These are phyloP conservation scores for Pararge aegeria DNA, from an alignment of 1,140 invertebrate genomes.

Conservation along the genomic window DNA sequence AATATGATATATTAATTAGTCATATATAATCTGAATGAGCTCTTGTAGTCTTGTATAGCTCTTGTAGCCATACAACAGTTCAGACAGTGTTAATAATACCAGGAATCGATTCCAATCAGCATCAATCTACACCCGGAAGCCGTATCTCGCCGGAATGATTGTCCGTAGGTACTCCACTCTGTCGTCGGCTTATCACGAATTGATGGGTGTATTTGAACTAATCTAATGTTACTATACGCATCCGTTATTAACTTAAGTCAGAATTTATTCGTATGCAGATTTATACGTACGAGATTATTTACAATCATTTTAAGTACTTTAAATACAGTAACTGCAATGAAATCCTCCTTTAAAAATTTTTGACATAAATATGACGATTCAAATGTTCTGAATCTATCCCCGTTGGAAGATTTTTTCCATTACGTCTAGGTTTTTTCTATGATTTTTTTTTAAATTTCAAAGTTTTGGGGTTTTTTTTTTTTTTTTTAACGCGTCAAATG, in stretches of 20 bases:
- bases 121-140: constrained; percentile 63
- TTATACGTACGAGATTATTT: no score
- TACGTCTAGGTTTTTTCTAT: no score
- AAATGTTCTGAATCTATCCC: no score
- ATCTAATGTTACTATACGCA: not conserved
- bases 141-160: constrained; percentile 32
- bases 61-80: constrained; percentile 1
- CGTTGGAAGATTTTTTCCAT: no score
- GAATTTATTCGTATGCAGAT: not conserved
- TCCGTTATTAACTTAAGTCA: not conserved
- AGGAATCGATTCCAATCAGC: constrained; percentile 61
- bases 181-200: not conserved
- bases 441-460: no score
- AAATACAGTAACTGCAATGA: no score
- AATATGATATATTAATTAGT: not conserved
- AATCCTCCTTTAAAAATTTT: no score
- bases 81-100: constrained; percentile 35
- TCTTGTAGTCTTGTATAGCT: not conserved
- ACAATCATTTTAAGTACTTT: no score
- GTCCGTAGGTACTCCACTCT: not conserved
- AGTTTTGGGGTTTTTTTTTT: no score
- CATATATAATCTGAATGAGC: not conserved
- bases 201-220: not conserved
- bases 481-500: no score
- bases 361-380: no score